Percentiles rank a stretch among this genome's conserved stretches.
Conservation (phyloP, 2,797 vertebrate species). For the Jordanella pulchra region DNA sequence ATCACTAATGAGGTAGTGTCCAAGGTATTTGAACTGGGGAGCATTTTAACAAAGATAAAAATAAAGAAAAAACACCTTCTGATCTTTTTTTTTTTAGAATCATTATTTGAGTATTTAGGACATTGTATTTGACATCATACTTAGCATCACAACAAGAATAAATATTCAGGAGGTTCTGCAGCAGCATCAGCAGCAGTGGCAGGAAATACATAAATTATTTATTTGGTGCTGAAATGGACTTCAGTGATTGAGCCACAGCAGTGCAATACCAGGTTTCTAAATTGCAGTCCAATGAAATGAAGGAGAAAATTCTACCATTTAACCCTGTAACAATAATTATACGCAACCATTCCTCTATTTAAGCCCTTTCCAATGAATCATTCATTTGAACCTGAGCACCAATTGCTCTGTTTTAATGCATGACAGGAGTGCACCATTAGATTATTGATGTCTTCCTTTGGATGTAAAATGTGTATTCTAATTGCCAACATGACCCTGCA, state of each 20-base stretch:
- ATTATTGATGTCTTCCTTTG: conserved; percentile 20
- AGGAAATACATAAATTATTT: conserved; percentile 31
- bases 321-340: conserved; percentile 17
- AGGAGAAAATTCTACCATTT: conserved; percentile 22
- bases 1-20: too few relatives aligned
- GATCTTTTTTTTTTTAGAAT: too few relatives aligned
- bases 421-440: conserved; percentile 5
- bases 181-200: neutral
- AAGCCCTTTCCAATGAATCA: conserved; percentile 32
- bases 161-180: neutral
- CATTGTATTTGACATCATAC: too few relatives aligned
- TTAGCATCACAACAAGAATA: too few relatives aligned
- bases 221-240: conserved; percentile 29
- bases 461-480: conserved; percentile 23
- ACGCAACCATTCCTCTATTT: conserved; percentile 26
- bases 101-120: too few relatives aligned
- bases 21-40: too few relatives aligned
- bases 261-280: conserved; percentile 14
- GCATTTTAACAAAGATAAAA: too few relatives aligned
- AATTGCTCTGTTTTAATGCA: conserved; percentile 35
- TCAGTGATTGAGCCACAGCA: conserved; percentile 5
- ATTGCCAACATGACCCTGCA: conserved; percentile 10
- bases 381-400: conserved; percentile 22
- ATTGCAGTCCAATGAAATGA: conserved; percentile 32
- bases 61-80: too few relatives aligned